Evolutionary conservation across 2,797 vertebrate genomes (phyloP).

Genomic region (Coccyzus lansbergi): DNA sequence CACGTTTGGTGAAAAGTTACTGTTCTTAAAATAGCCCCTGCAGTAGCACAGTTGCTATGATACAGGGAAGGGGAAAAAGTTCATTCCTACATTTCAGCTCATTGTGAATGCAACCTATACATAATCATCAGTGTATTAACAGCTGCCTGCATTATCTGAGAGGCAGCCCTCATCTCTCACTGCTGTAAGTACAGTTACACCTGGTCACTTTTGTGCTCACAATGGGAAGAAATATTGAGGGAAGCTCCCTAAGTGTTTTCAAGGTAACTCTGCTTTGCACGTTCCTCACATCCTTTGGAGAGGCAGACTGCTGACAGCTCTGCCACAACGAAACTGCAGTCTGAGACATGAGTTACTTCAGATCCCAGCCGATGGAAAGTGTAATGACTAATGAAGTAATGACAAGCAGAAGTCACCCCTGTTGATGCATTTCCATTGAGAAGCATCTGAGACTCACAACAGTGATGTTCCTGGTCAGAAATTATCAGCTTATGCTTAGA

Average conservation of each 20-base stretch:
- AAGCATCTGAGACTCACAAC: neutral
- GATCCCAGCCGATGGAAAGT: accelerated
- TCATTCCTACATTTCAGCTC: conserved; percentile 44
- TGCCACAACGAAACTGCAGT: neutral
- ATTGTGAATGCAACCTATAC: conserved; percentile 10
- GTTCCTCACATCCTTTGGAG: neutral
- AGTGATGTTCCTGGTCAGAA: neutral
- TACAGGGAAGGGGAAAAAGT: conserved; percentile 51
- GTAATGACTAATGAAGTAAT: neutral
- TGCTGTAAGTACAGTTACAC: neutral
- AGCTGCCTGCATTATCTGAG: neutral
- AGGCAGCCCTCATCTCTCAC: neutral
- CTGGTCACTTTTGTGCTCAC: neutral
- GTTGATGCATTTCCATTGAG: neutral
- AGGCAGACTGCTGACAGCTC: neutral
- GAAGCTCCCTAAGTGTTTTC: neutral
- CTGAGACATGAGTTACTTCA: neutral
- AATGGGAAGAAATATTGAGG: neutral
- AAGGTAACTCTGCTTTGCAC: neutral
- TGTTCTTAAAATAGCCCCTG: conserved; percentile 77
- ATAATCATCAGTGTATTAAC: neutral
- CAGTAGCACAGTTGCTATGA: conserved; percentile 76
- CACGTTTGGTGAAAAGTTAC: conserved; percentile 72
- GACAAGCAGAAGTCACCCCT: neutral
- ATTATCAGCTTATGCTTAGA: neutral